Base-by-base conservation (phyloP, 1,140 invertebrate genomes). In the Limonius californicus region DNA sequence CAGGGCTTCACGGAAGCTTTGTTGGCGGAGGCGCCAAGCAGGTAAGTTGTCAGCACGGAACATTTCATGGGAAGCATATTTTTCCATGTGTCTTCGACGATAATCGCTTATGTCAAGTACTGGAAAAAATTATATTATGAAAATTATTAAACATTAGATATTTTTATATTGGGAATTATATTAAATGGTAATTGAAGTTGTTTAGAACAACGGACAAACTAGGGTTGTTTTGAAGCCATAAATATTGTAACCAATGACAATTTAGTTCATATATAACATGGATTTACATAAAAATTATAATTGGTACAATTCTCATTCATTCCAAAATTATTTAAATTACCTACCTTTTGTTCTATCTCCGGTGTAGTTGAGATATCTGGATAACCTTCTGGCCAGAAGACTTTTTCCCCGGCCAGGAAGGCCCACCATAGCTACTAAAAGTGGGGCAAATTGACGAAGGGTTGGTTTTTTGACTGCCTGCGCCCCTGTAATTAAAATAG, bases 371-470 rank as follows among this genome's bases (percentile, higher is more conserved):
- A 96, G 84, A 70, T 95, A 92, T 45, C 92, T 81, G 43, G 87
- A 83, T n/a, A 97, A 82, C 67, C 92, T 91, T 69, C 92, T 90
- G 0, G 92, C 90, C 60, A 97, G 86, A 73, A 94, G 90, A 19
- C 92, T 96, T 80, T 97, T 98, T 50, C 90, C 92, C 19, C 91
- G 81, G 1, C 93, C 95, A 7, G 95, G 95, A 58, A 97, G 79
- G 27, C 95, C 95, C 15, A 95, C 94, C 81, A 93, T 88, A 0
- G 89, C 90, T 63, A 98, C 92, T 14, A 97, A 85, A 61, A 92
- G 80, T 1, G 89, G 89, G 11, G 84, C 84, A 67, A 87, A 88
- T 71, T 86, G 86, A 1, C 79, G 75, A 50, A 74, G 62, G 12
- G 78, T 68, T 69, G 81, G 67, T 75, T 64, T 82, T 70, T 65